Base-by-base conservation (phyloP, 1,140 invertebrate genomes). In the Sminthurinus signatus region DNA sequence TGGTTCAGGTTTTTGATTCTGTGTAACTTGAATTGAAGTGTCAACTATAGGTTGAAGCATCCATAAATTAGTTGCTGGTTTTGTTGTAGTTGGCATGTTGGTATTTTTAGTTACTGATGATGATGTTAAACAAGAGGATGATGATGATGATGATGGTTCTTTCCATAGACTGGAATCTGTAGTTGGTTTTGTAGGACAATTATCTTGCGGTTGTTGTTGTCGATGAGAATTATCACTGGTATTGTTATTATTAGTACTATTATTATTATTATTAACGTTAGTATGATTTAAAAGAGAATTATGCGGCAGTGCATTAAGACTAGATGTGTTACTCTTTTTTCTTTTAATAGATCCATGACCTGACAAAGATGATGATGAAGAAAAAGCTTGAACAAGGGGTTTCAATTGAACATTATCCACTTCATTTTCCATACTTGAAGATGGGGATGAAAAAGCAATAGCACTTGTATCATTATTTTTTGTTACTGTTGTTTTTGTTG, bases 271-370 rank as follows among this genome's bases (percentile, higher is more conserved):
- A n/a, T n/a, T n/a, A n/a, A n/a, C n/a, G n/a, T n/a, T n/a, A n/a
- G n/a, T n/a, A n/a, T n/a, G n/a, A n/a, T n/a, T n/a, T n/a, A n/a
- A n/a, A n/a, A n/a, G n/a, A n/a, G n/a, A n/a, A n/a, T n/a, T n/a
- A n/a, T n/a, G n/a, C 25, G 68, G 68, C 61, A 67, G 65, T 70
- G 63, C 52, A 52, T 63, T 64, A 50, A 67, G 68, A 70, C 68
- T 67, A 70, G 68, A 66, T 29, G 59, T 31, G 43, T 62, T 62
- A 27, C 50, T 36, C 36, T 54, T 60, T 46, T 36, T 62, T 14
- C 46, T 43, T n/a, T 48, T 48, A 21, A 14, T 10, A 15, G 27
- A 2, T 12, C n/a, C 54, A 36, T 4, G 28, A 36, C 5, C 31
- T 31, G 31, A 10, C 14, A 39, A 36, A 12, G 8, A 5, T 2